Evolutionary conservation across 2,797 vertebrate species (phyloP).

Genomic region (Xiphorhynchus erythropygius): DNA sequence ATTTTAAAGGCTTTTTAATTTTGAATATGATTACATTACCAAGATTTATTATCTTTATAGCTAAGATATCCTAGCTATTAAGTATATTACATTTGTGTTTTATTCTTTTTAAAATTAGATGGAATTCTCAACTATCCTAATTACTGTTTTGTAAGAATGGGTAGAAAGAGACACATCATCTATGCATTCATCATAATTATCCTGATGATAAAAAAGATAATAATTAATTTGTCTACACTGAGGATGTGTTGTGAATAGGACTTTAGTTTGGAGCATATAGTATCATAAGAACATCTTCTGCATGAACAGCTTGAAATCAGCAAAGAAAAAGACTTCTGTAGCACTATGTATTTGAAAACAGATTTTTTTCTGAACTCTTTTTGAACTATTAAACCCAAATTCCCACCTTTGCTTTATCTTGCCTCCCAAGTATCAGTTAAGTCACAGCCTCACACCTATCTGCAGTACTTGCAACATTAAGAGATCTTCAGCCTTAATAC

Average conservation of each 20-base stretch:
- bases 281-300: not conserved
- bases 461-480: not conserved
- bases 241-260: not conserved
- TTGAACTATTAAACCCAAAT: not conserved
- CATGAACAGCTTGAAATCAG: not conserved
- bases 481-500: not conserved
- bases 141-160: not conserved
- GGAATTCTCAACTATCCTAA: not conserved
- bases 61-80: not conserved
- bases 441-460: not conserved
- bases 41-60: not conserved
- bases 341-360: not conserved
- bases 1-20: not conserved
- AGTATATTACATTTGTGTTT: not conserved
- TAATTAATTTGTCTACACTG: conserved; percentile 5
- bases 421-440: not conserved
- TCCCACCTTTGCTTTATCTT: not conserved
- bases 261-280: not conserved
- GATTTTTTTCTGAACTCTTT: not conserved
- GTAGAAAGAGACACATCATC: not conserved
- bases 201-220: not conserved
- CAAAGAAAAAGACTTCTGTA: not conserved
- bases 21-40: not conserved
- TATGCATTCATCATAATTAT: conserved; percentile 6
- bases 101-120: not conserved